These are phyloP conservation scores for Aelia acuminata DNA, from an alignment of 2,888 invertebrate genomes.

Conservation along the genomic window DNA sequence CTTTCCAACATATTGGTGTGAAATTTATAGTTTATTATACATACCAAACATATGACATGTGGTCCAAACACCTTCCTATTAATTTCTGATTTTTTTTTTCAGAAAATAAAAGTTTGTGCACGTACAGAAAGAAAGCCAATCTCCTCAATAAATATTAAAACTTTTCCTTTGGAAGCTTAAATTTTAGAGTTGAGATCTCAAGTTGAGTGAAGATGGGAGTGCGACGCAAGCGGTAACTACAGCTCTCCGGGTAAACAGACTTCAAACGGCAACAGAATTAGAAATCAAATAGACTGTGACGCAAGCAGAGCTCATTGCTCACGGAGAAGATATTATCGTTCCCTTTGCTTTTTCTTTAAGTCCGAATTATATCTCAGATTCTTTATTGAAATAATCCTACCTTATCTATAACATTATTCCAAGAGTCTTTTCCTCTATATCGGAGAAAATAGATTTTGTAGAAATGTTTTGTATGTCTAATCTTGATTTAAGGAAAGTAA, in stretches of 20 bases:
- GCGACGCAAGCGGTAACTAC: constrained; percentile 56
- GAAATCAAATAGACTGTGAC: constrained; percentile 44
- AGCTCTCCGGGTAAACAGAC: constrained; percentile 19
- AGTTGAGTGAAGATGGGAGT: constrained; percentile 34
- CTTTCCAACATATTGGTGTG: no score
- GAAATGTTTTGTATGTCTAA: no score
- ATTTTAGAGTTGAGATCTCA: not conserved
- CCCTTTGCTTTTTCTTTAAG: not conserved
- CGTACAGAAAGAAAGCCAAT: not conserved
- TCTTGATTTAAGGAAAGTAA: no score
- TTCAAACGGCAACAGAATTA: constrained; percentile 39
- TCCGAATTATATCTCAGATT: not conserved
- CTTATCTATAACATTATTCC: not conserved
- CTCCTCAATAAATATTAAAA: not conserved
- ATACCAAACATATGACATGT: no score
- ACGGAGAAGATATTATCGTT: constrained; percentile 19
- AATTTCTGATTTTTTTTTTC: not conserved
- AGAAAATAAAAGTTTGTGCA: not conserved
- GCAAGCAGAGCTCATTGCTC: constrained; percentile 40
- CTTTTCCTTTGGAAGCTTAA: not conserved
- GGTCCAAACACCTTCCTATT: no score
- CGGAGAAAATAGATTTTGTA: not conserved
- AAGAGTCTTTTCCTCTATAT: not conserved
- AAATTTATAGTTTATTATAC: no score
- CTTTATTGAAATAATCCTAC: not conserved